Evolutionary conservation across 2,113 vertebrate species (phyloP), one percentile per base, ranked within the genome.

Genomic region (Enhydra lutris): DNA sequence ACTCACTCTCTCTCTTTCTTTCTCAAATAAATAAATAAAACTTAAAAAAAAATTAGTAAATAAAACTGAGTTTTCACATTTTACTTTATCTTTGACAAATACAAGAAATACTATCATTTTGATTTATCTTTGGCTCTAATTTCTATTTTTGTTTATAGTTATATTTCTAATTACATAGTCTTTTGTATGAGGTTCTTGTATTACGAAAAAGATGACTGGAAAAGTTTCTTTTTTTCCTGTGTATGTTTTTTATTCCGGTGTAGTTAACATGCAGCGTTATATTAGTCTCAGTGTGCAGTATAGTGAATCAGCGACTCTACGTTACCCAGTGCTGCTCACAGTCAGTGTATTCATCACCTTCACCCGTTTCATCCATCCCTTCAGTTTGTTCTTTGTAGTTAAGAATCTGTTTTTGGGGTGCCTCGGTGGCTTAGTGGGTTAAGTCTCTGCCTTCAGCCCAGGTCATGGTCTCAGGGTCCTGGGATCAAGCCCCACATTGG

Each of bases 11-110:
- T 14, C 61, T 29, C 57, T 61, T 24, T 61, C 23, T 61, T 34
- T 67, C 65, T 67, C 65, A 67, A 67, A 67, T 3, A 34, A 65
- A 34, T 7, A 65, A 67, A 67, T 34, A 34, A 34, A 67, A 12
- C 14, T 65, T 63, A 7, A 5, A 5, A 63, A 63, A 63, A 63
- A 63, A 63, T 29, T 1, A 6, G 34, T 34, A 67, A 67, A 34
- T 89, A 71, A 55, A 96, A 91, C 80, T 79, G 52, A 57, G 65
- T 63, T 95, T 97, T 86, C 20, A 63, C 5, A 69, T 92, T 95
- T 95, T 95, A 73, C 21, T 78, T 85, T 81, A 71, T 82, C 78
- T 96, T 96, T 91, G 63, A 80, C 71, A 96, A 61, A 31, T 90
- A 88, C 3, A 89, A 47, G 90, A 81, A n/a, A 73, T 79, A 21